A percentile compares a stretch with the other conserved stretches of the same genome.
These are phyloP conservation scores for Xenopus borealis DNA, from an alignment of 2,113 vertebrate species.

Conservation along the genomic window DNA sequence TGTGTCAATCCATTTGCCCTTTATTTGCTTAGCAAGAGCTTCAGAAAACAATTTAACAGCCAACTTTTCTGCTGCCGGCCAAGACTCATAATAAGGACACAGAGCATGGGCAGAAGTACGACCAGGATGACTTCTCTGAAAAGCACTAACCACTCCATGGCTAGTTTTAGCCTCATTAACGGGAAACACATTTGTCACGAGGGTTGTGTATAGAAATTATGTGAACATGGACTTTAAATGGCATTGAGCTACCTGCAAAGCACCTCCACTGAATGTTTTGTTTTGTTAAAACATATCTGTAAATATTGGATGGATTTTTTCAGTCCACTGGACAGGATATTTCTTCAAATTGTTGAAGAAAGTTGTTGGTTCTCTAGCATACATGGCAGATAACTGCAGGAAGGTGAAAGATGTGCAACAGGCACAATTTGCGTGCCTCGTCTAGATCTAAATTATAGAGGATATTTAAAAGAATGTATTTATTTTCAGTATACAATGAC, in stretches of 20 bases:
- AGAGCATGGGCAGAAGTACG: constrained; percentile 70
- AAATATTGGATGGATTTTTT: neutral
- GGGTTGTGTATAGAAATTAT: constrained; percentile 64
- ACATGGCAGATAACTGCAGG: neutral
- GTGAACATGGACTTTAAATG: neutral
- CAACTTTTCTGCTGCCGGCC: constrained; percentile 82
- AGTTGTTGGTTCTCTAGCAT: neutral
- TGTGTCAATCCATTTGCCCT: constrained; percentile 94
- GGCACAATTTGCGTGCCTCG: neutral
- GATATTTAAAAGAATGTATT: constrained; percentile 22
- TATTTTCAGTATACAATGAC: constrained; percentile 16
- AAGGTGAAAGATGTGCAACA: neutral
- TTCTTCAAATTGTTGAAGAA: neutral
- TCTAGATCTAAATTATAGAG: neutral
- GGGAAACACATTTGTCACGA: constrained; percentile 73
- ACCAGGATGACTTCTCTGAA: constrained; percentile 82
- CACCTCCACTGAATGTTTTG: no score
- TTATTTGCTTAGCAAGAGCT: constrained; percentile 90
- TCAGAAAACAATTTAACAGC: constrained; percentile 91
- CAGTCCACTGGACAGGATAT: neutral
- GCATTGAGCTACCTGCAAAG: no score
- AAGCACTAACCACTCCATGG: constrained; percentile 83
- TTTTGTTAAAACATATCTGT: neutral
- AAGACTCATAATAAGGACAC: constrained; percentile 58
- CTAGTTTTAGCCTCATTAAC: constrained; percentile 79